Evolutionary conservation across 2,113 vertebrate genomes (phyloP).

Genomic region (Zootoca vivipara): DNA sequence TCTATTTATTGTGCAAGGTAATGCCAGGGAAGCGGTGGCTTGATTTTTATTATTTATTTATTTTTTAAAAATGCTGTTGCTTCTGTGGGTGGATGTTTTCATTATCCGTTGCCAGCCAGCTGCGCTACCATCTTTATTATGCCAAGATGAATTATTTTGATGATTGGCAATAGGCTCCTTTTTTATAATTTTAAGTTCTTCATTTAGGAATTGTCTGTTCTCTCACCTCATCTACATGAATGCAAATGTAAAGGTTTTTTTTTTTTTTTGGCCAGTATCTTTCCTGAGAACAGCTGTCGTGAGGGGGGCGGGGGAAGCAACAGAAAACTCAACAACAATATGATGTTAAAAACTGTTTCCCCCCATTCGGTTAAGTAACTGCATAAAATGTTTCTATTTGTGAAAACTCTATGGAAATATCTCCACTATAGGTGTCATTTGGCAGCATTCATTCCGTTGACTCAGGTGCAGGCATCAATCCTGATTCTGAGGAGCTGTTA

Average conservation of each 20-base stretch:
- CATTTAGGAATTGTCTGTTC: slow-evolving; percentile 57
- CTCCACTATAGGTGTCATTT: slow-evolving; percentile 19
- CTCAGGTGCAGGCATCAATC: background rate
- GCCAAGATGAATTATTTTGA: slow-evolving; percentile 72
- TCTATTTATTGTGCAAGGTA: slow-evolving; percentile 64
- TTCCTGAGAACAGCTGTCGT: slow-evolving; percentile 60
- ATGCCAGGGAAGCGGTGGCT: slow-evolving; percentile 26
- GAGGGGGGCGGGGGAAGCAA: slow-evolving; percentile 10
- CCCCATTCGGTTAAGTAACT: slow-evolving; percentile 20
- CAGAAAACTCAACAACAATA: slow-evolving; percentile 54
- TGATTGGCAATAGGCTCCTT: slow-evolving; percentile 69
- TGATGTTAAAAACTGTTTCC: slow-evolving; percentile 37
- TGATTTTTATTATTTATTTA: background rate
- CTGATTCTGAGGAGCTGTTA: background rate
- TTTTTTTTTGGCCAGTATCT: slow-evolving; percentile 40
- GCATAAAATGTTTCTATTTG: slow-evolving; percentile 48
- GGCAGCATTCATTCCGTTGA: background rate
- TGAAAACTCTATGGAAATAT: slow-evolving; percentile 32
- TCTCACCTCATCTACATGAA: slow-evolving; percentile 66
- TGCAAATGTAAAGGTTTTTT: slow-evolving; percentile 53
- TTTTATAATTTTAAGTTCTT: slow-evolving; percentile 66
- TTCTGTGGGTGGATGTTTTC: slow-evolving; percentile 41
- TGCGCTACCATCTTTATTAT: slow-evolving; percentile 62
- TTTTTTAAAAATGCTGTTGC: slow-evolving; percentile 33
- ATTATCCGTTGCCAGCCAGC: slow-evolving; percentile 63